phyloP scores from a whole-genome alignment of 1,140 invertebrate species.

The Drosophila yakuba region DNA sequence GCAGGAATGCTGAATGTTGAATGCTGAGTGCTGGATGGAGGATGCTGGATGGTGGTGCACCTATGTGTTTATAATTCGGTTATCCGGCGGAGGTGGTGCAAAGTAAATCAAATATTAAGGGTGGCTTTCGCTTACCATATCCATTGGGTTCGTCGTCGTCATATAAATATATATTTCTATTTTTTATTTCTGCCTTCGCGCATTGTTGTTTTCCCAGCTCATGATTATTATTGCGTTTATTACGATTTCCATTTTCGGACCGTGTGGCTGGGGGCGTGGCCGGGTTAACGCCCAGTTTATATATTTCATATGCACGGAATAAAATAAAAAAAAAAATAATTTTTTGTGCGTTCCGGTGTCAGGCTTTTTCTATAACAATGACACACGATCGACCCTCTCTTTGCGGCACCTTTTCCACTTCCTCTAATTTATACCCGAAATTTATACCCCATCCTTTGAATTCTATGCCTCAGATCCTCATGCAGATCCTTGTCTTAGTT shows the following conservation, averaged over 20 bases:
- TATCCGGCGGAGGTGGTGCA: constrained; percentile 30
- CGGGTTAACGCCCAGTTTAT: constrained; percentile 55
- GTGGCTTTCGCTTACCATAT: constrained; percentile 62
- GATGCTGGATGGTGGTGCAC: constrained; percentile 33
- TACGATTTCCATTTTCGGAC: constrained; percentile 72
- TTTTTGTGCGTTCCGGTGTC: constrained; percentile 68
- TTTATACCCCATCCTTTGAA: not conserved
- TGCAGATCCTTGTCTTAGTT: constrained; percentile 40
- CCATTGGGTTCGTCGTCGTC: constrained; percentile 8
- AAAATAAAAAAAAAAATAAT: constrained; percentile 6
- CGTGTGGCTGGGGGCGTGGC: constrained; percentile 65
- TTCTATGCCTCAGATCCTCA: constrained; percentile 5
- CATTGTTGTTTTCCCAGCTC: constrained; percentile 66
- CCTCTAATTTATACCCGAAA: constrained; percentile 2
- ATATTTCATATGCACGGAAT: constrained; percentile 33
- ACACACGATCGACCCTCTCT: constrained; percentile 22
- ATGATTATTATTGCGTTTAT: constrained; percentile 79
- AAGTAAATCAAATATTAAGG: constrained; percentile 39
- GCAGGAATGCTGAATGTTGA: not conserved
- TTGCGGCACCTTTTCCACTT: constrained; percentile 16
- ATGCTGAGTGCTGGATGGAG: not conserved
- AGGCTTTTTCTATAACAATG: constrained; percentile 75
- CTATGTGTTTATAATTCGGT: constrained; percentile 67
- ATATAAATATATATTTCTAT: constrained; percentile 1
- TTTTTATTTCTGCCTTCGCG: constrained; percentile 22